A percentile compares a stretch with the other conserved stretches of the same genome.
Conservation (phyloP, 2,113 vertebrate species). For the Strix aluco region DNA sequence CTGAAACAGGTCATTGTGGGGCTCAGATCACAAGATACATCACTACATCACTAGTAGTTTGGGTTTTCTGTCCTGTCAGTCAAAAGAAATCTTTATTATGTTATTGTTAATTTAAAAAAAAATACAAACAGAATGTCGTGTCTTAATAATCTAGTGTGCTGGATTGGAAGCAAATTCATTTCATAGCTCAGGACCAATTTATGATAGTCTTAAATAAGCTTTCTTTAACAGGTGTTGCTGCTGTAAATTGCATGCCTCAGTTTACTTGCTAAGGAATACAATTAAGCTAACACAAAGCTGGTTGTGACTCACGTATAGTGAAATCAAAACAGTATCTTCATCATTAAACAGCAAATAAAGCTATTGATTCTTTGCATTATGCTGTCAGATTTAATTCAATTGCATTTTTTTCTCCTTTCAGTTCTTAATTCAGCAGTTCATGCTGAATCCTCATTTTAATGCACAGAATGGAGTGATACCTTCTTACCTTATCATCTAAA, state of each 20-base stretch:
- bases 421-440: constrained; percentile 61
- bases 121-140: not conserved
- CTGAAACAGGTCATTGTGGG: not conserved
- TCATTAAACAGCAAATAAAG: constrained; percentile 74
- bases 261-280: constrained; percentile 65
- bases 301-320: constrained; percentile 65
- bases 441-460: constrained; percentile 65
- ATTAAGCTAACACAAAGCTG: constrained; percentile 47
- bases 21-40: constrained; percentile 22
- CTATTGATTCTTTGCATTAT: constrained; percentile 71
- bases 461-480: constrained; percentile 32
- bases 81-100: not conserved
- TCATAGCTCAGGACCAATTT: constrained; percentile 17
- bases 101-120: not conserved
- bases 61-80: not conserved
- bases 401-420: constrained; percentile 53
- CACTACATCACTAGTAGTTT: not conserved
- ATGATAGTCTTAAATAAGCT: constrained; percentile 44
- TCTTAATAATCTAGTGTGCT: not conserved
- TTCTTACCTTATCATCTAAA: constrained; percentile 60
- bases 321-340: constrained; percentile 68
- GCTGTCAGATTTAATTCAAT: constrained; percentile 65
- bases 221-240: constrained; percentile 50
- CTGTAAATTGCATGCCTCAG: constrained; percentile 45
- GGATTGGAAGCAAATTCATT: not conserved